Base-by-base conservation (phyloP, 2,797 vertebrate genomes). In the Squalus acanthias region DNA sequence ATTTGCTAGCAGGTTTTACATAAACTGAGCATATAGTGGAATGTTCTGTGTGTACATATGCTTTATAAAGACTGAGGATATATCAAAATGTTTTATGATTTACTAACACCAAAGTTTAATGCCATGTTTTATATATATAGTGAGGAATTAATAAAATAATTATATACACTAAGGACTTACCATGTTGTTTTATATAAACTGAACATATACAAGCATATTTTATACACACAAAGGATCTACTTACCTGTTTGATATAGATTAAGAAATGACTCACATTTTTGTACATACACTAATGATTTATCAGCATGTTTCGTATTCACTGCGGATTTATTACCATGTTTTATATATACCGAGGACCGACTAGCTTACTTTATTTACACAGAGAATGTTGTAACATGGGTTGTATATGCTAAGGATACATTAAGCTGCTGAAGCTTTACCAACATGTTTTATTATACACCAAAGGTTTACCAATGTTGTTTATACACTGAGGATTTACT, bases 401-500 rank as follows among this genome's bases (percentile, higher is more conserved):
- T 92, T 92, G 60, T 65, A 92, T 92, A 92, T 63, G 60, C 57
- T 91, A 29, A 91, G 57, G 53, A 63, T 91, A 63, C 91, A 69
- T 93, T 93, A 93, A 46, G 63, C 39, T 39, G 33, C 24, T 22
- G 39, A 93, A n/a, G 91, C 7, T 93, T 69, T n/a, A 46, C n/a
- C 39, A 46, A 39, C 91, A 69, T n/a, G 60, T 46, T 93, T 92
- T 93, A 93, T 69, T 93, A 46, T 67, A 46, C 91, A 69, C 29
- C 33, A 63, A 91, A 91, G 88, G 60, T 91, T 91, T 9, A 63
- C n/a, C 46, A 67, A 39, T 93, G 65, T 93, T 67, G 67, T 46
- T 69, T 67, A 39, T 93, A 24, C 91, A 67, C 7, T 12, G 65
- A 93, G 65, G 91, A 93, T 93, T 93, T 93, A 93, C n/a, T n/a